These are phyloP conservation scores for Okapia johnstoni DNA, from an alignment of 2,113 vertebrate species.

Conservation along the genomic window DNA sequence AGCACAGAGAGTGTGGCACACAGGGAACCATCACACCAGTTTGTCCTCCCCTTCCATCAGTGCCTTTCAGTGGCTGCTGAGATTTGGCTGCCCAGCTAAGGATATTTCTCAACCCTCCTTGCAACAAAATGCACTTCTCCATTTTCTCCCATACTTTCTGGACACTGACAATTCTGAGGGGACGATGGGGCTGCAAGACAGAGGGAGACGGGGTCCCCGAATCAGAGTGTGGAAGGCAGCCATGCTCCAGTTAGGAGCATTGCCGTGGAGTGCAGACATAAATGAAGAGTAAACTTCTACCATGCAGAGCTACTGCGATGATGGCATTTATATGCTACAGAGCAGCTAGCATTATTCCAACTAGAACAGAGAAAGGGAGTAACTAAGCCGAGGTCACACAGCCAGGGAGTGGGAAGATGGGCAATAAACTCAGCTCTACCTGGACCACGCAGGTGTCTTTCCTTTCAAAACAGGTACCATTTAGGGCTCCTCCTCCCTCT, in stretches of 20 bases:
- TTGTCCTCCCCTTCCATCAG: not conserved
- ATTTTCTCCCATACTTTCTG: fast-evolving
- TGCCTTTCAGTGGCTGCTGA: not conserved
- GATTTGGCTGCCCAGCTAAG: not conserved
- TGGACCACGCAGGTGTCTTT: not conserved
- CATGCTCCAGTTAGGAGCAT: not conserved
- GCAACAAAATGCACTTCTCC: not conserved
- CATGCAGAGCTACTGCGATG: not conserved
- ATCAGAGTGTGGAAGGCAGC: not conserved
- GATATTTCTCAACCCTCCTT: not conserved
- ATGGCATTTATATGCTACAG: no score
- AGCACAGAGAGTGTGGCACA: no score
- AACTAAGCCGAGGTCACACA: not conserved
- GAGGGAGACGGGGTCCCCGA: not conserved
- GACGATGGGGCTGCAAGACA: fast-evolving
- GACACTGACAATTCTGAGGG: not conserved
- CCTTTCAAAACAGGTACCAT: not conserved
- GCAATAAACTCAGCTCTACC: not conserved
- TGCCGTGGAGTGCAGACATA: fast-evolving
- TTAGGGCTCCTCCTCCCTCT: fast-evolving
- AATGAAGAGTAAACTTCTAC: not conserved
- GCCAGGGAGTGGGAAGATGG: not conserved
- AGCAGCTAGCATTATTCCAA: not conserved
- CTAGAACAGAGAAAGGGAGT: not conserved
- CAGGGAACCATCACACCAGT: not conserved